Conservation (phyloP, 2,888 invertebrate species). For the Netelia virgata region DNA sequence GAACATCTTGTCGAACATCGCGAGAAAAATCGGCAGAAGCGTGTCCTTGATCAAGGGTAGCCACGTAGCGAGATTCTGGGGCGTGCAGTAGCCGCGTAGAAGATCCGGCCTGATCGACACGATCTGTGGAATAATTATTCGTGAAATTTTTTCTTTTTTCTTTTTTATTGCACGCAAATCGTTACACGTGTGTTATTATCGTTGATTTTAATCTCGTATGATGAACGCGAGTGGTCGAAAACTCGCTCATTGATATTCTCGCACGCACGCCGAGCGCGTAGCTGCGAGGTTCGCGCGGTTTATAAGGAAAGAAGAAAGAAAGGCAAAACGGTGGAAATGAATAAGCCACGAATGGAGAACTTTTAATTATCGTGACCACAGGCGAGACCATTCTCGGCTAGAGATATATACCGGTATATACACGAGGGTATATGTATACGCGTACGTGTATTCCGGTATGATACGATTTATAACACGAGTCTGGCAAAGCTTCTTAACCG, state of each 20-base stretch:
- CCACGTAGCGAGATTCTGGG: constrained; percentile 86
- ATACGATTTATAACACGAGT: constrained; percentile 27
- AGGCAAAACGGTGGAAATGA: constrained; percentile 56
- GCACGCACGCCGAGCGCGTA: neutral
- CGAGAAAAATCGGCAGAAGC: constrained; percentile 87
- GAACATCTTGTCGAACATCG: constrained; percentile 87
- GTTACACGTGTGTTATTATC: neutral
- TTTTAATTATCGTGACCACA: constrained; percentile 66
- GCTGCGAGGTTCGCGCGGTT: neutral
- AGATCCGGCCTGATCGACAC: constrained; percentile 86
- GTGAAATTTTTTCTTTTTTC: neutral
- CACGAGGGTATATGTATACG: constrained; percentile 2
- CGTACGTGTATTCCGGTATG: constrained; percentile 19
- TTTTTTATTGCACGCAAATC: neutral
- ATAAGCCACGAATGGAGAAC: constrained; percentile 61
- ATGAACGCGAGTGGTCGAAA: neutral
- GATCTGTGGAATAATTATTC: constrained; percentile 80
- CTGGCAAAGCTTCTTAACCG: constrained; percentile 34
- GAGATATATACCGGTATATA: constrained; percentile 25
- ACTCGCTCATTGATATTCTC: constrained; percentile 2
- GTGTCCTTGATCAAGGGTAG: constrained; percentile 87
- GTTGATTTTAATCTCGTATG: neutral
- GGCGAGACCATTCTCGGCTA: constrained; percentile 61
- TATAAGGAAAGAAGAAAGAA: constrained; percentile 51
- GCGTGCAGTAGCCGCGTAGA: constrained; percentile 86